These are phyloP conservation scores for Gryon sp. DNA, from an alignment of 1,140 invertebrate species.

Conservation along the genomic window DNA sequence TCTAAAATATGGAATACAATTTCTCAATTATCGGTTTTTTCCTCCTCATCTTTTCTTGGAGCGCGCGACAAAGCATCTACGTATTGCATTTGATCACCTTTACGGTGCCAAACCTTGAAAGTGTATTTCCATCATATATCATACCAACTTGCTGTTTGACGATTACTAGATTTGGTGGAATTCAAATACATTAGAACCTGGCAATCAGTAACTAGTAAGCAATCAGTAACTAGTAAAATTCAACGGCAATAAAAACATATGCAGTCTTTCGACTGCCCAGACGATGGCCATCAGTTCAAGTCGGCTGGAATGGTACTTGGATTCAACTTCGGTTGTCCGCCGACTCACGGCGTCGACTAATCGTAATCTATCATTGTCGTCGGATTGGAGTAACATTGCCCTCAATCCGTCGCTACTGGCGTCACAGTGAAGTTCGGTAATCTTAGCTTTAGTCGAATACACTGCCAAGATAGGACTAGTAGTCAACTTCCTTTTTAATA, in stretches of 20 bases:
- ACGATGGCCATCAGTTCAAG: too few relatives aligned
- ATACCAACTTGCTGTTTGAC: not conserved
- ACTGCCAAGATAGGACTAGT: slow-evolving; percentile 70
- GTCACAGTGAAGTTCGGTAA: slow-evolving; percentile 66
- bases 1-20: too few relatives aligned
- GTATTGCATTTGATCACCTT: slow-evolving; percentile 2
- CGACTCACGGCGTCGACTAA: too few relatives aligned
- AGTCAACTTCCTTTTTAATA: too few relatives aligned
- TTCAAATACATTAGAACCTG: not conserved
- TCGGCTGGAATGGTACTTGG: too few relatives aligned
- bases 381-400: slow-evolving; percentile 59
- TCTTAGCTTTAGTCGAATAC: slow-evolving; percentile 65
- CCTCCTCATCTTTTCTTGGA: too few relatives aligned
- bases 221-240: too few relatives aligned
- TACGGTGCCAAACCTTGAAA: not conserved
- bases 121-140: not conserved
- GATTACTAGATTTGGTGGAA: not conserved
- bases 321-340: too few relatives aligned
- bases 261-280: too few relatives aligned
- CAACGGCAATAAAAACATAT: too few relatives aligned
- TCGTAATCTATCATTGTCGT: too few relatives aligned
- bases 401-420: slow-evolving; percentile 54
- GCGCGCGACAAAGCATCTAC: not conserved
- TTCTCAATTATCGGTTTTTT: too few relatives aligned
- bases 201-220: not conserved